Conservation (phyloP, 2,797 vertebrate species). For the Phoeniculus purpureus region DNA sequence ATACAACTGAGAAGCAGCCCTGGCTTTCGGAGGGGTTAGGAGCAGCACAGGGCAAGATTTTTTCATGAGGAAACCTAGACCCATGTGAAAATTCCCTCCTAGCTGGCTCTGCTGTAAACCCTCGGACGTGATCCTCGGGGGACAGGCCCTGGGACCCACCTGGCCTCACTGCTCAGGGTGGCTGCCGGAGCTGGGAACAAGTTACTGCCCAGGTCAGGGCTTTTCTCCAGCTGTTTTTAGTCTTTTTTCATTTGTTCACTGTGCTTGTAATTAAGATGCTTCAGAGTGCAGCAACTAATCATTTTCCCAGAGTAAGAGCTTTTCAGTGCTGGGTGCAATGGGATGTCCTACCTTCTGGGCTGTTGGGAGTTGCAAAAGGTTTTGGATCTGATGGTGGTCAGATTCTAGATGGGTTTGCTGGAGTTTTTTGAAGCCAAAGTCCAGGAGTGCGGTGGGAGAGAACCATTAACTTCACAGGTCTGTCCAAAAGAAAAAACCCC, state of each 20-base stretch:
- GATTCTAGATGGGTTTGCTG: background rate
- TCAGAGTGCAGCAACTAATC: background rate
- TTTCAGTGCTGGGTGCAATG: background rate
- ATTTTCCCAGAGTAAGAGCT: background rate
- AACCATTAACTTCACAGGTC: background rate
- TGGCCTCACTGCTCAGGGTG: background rate
- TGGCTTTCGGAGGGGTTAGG: background rate
- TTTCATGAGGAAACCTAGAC: constrained; percentile 56
- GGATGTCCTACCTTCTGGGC: rapidly evolving
- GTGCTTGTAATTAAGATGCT: background rate
- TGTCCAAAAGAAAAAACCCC: background rate
- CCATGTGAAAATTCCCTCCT: constrained; percentile 52
- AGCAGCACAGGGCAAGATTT: background rate
- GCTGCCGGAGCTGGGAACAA: background rate
- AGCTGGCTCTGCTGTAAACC: background rate
- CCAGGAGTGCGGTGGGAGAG: background rate
- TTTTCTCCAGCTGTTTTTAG: background rate
- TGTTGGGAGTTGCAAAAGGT: background rate
- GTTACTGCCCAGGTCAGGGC: background rate
- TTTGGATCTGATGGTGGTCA: background rate
- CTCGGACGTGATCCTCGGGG: background rate
- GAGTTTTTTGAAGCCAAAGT: background rate
- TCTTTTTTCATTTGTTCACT: background rate
- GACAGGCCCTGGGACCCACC: background rate
- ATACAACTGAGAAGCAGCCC: constrained; percentile 26